Evolutionary conservation across 2,113 vertebrate species (phyloP).

Genomic region (Scortum barcoo): DNA sequence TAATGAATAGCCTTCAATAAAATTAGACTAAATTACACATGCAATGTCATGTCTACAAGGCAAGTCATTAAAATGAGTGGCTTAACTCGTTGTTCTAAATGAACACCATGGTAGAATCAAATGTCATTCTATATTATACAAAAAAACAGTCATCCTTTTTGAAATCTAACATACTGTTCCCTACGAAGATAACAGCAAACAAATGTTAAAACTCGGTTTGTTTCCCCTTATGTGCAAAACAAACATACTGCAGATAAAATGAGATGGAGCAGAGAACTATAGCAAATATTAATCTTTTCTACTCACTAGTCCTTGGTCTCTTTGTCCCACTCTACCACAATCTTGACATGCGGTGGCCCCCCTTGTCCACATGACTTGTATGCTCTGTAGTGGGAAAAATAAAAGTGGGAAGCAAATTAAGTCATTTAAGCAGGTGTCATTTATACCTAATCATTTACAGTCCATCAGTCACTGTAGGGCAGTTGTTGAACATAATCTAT

Average conservation of each 20-base stretch:
- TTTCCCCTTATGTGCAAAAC: not conserved
- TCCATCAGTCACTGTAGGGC: not conserved
- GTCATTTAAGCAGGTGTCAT: not conserved
- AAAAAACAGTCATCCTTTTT: not conserved
- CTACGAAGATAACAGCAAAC: not conserved
- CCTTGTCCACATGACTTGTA: constrained; percentile 97
- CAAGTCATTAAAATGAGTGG: not conserved
- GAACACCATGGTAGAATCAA: not conserved
- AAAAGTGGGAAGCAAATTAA: not conserved
- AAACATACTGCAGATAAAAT: not conserved
- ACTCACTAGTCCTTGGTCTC: constrained; percentile 99
- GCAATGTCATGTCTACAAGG: not conserved
- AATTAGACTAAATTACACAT: not conserved
- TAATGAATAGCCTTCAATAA: not conserved
- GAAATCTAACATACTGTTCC: not conserved
- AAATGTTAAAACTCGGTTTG: not conserved
- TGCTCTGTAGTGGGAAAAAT: constrained; percentile 81
- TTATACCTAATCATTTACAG: not conserved
- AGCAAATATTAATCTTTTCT: not conserved
- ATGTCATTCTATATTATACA: no score
- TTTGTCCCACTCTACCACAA: constrained; percentile 99
- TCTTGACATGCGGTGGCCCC: constrained; percentile 95
- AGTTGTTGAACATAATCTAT: not conserved
- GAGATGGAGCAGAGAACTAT: not conserved
- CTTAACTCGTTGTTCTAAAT: not conserved